These are phyloP conservation scores for Gavia stellata DNA, from an alignment of 2,113 vertebrate species.

Conservation along the genomic window DNA sequence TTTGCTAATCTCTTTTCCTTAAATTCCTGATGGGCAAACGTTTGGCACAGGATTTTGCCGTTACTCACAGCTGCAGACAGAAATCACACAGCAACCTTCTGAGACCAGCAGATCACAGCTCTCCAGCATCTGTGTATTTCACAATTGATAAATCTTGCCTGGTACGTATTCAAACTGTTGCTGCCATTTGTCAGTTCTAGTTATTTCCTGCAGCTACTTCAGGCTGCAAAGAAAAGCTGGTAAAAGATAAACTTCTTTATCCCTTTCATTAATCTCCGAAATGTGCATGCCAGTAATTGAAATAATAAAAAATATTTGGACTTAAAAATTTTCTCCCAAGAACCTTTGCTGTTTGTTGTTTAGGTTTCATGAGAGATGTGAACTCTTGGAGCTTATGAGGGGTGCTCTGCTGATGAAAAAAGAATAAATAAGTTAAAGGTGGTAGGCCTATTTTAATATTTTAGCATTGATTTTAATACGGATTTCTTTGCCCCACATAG, in stretches of 20 bases:
- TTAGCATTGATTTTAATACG: constrained; percentile 22
- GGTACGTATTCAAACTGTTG: constrained; percentile 51
- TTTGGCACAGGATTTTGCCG: constrained; percentile 20
- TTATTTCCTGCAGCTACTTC: constrained; percentile 62
- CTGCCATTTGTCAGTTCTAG: constrained; percentile 61
- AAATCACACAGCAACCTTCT: constrained; percentile 42
- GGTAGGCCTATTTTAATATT: constrained; percentile 26
- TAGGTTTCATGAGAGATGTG: constrained; percentile 42
- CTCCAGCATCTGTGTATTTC: constrained; percentile 37
- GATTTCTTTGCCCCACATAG: not conserved
- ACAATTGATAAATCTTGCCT: constrained; percentile 48
- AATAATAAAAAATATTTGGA: constrained; percentile 68
- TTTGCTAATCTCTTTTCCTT: not conserved
- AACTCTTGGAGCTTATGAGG: constrained; percentile 53
- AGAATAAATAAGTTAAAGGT: constrained; percentile 32
- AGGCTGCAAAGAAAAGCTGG: constrained; percentile 51
- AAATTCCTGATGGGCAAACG: not conserved
- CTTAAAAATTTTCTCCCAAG: constrained; percentile 47
- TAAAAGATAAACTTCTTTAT: constrained; percentile 20
- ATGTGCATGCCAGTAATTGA: constrained; percentile 57
- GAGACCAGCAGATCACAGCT: constrained; percentile 49
- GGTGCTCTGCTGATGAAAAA: constrained; percentile 54
- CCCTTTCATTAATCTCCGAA: constrained; percentile 45
- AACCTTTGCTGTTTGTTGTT: constrained; percentile 44
- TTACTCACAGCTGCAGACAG: constrained; percentile 55